These are phyloP conservation scores for Neopelma chrysocephalum DNA, from an alignment of 2,797 vertebrate species.

Conservation along the genomic window DNA sequence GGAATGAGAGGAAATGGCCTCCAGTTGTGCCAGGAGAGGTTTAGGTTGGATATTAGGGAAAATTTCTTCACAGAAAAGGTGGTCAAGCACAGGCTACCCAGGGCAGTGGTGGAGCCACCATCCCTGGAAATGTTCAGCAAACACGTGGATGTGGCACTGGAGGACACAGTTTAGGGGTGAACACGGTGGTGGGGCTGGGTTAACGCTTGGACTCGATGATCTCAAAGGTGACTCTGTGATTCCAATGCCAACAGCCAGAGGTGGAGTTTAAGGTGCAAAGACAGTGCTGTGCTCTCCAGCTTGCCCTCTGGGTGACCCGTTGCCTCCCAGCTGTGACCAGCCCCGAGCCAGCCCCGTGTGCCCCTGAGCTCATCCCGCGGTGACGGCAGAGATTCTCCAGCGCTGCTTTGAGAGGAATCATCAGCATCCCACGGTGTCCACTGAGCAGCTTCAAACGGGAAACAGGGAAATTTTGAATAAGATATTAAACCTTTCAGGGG, in stretches of 20 bases:
- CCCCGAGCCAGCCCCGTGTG: neutral
- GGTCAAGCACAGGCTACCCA: neutral
- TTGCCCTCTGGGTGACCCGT: rapidly evolving
- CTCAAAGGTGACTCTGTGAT: neutral
- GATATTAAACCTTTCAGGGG: slow-evolving; percentile 21
- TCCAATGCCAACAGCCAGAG: neutral
- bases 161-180: neutral
- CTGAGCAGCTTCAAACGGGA: slow-evolving; percentile 28
- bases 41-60: neutral
- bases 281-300: neutral
- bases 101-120: neutral
- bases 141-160: rapidly evolving
- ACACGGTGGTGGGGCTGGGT: neutral
- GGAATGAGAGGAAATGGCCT: neutral
- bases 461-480: neutral
- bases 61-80: neutral
- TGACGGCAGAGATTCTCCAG: neutral
- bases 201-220: neutral
- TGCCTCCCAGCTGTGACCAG: neutral
- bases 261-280: neutral
- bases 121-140: neutral
- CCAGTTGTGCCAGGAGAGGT: neutral
- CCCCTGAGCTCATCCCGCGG: neutral
- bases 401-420: neutral
- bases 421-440: slow-evolving; percentile 28